Evolutionary conservation across 2,113 vertebrate species (phyloP).

Genomic region (Prionailurus bengalensis): DNA sequence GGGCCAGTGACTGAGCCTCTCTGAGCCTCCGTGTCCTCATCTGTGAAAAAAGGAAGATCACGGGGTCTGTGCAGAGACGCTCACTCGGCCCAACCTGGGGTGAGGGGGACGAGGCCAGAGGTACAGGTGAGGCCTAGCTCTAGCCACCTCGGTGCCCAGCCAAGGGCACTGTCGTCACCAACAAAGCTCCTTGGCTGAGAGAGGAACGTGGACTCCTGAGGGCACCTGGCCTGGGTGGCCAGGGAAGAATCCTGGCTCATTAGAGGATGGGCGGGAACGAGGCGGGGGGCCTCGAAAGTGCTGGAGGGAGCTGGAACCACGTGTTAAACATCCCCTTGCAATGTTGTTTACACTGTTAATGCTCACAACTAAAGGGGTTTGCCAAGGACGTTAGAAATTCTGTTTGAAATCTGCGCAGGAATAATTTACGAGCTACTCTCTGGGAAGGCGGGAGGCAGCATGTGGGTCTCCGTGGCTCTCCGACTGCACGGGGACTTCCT

Average conservation of each 20-base stretch:
- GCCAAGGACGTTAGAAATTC: conserved; percentile 22
- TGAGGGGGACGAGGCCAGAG: not conserved
- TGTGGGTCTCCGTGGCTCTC: rapidly evolving
- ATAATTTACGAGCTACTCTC: not conserved
- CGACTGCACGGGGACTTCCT: rapidly evolving
- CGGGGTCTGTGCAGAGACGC: rapidly evolving
- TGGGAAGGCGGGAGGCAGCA: not conserved
- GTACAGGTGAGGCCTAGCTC: not conserved
- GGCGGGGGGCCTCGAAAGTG: not conserved
- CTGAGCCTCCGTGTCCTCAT: not conserved
- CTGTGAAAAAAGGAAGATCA: too few relatives aligned
- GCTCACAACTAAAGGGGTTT: not conserved
- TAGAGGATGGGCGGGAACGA: rapidly evolving
- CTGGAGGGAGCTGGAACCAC: rapidly evolving
- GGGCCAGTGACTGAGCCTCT: not conserved
- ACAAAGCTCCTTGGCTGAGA: rapidly evolving
- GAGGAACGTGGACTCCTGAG: rapidly evolving
- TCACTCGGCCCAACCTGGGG: rapidly evolving
- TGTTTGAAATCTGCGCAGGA: not conserved
- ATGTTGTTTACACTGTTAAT: conserved; percentile 1
- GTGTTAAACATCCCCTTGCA: not conserved
- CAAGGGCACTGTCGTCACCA: not conserved
- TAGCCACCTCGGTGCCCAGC: rapidly evolving
- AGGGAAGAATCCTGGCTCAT: not conserved
- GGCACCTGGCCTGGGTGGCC: rapidly evolving